Percentiles rank a stretch among this genome's conserved stretches.
phyloP scores from a whole-genome alignment of 2,888 invertebrate genomes.

The Coelopa pilipes region DNA sequence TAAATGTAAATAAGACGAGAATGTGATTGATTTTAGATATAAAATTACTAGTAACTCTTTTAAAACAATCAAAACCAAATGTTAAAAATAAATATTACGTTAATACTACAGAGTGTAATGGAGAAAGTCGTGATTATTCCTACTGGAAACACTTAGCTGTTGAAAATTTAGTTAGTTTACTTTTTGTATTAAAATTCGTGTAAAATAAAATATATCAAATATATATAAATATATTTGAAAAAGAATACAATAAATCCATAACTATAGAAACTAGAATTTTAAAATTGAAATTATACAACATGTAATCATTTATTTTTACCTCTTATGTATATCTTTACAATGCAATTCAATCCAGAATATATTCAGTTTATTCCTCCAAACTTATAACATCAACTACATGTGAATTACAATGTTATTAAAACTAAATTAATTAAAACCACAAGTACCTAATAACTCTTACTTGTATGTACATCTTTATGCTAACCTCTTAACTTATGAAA shows the following conservation, averaged over 20 bases:
- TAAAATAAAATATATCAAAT: conserved; percentile 17
- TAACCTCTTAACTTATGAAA: conserved; percentile 22
- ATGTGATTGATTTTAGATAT: conserved; percentile 30
- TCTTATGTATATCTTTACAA: neutral
- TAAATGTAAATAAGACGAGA: conserved; percentile 21
- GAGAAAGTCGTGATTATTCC: neutral
- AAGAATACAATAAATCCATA: neutral
- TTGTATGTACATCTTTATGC: conserved; percentile 23
- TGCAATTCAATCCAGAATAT: neutral
- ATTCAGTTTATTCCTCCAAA: neutral
- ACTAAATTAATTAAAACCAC: conserved; percentile 9
- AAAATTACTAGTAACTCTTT: neutral
- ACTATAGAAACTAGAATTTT: neutral
- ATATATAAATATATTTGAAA: conserved; percentile 2
- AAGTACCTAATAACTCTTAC: conserved; percentile 33
- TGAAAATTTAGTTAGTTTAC: conserved; percentile 4
- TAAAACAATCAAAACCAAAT: conserved; percentile 3
- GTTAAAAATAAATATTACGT: neutral
- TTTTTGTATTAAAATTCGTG: neutral
- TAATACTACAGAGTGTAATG: no score
- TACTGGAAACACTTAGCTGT: conserved; percentile 6
- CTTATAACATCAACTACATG: neutral
- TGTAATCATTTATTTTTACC: neutral
- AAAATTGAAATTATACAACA: neutral
- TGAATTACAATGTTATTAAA: conserved; percentile 5